Base-by-base conservation (phyloP, 2,888 invertebrate genomes). In the Nebria brevicollis region DNA sequence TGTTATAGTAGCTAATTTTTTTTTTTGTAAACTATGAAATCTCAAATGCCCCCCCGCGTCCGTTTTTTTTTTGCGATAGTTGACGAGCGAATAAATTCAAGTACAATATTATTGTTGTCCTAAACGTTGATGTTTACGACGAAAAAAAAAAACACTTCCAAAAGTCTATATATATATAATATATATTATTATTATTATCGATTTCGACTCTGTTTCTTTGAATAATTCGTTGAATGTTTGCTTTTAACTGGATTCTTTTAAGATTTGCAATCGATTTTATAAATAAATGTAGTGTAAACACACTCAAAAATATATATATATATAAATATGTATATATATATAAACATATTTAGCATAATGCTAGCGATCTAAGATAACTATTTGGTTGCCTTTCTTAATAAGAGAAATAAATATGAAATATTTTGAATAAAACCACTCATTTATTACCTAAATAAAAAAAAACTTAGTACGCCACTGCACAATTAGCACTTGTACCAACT, bases 321-420 rank as follows among this genome's bases (percentile, higher is more conserved):
- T 25, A 26, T 25, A 70, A 34, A 70, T 15, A 20, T 11, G 34
- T 34, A 54, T 11, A 54, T 13, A 13, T 54, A 54, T 54, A 54
- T 54, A 54, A 54, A 54, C 54, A 70, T 65, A 75, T 26, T 66
- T 79, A 77, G 77, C 77, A 42, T 77, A 68, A 77, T 68, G 77
- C 77, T 79, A 79, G 79, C 43, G 20, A 65, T 68, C 20, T 80
- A 75, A 75, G 75, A 72, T 64, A 72, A 80, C 13, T 73, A 80
- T 81, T 81, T 81, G 72, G 76, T 76, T 76, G 81, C 81, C 81
- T 81, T 81, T 76, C 73, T 65, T 75, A 75, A 68, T 75, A 76
- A 76, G 42, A 72, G 43, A 81, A 81, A 81, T 81, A 81, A 81
- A 81, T 75, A 79, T 76, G 75, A 81, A 81, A 81, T 81, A 81